A percentile compares a stretch with the other conserved stretches of the same genome.
phyloP scores from a whole-genome alignment of 2,888 invertebrate genomes.

The Noctua pronuba region DNA sequence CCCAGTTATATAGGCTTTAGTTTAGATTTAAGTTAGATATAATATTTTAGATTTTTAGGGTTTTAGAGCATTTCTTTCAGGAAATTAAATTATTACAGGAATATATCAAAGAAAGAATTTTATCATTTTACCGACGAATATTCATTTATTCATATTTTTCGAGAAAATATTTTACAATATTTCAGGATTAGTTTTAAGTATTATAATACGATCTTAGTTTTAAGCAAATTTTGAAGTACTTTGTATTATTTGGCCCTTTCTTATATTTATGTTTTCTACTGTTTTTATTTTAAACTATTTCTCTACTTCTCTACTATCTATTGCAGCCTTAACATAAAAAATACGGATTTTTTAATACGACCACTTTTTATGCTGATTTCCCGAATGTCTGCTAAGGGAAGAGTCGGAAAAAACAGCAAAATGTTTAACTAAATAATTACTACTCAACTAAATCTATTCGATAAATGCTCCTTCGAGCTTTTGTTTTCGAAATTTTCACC shows the following conservation, averaged over 20 bases:
- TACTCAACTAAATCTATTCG: not conserved
- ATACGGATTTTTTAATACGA: not conserved
- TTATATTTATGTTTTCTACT: constrained; percentile 23
- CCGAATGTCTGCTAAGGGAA: not conserved
- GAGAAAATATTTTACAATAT: not conserved
- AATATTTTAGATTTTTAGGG: not conserved
- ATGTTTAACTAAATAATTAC: not conserved
- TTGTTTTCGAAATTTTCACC: not conserved
- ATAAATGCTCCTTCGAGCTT: not conserved
- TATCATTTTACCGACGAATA: not conserved
- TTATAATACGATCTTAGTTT: constrained; percentile 35
- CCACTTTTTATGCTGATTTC: not conserved
- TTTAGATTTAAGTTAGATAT: constrained; percentile 23
- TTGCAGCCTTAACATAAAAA: not conserved
- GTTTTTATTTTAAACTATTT: constrained; percentile 25
- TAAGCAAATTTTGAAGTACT: constrained; percentile 34
- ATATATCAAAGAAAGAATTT: no score
- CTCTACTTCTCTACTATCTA: constrained; percentile 10
- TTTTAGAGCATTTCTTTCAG: not conserved
- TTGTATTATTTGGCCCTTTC: constrained; percentile 44
- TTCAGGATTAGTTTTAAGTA: constrained; percentile 12
- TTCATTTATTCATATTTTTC: not conserved
- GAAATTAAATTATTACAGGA: not conserved
- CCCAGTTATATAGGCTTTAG: constrained; percentile 72
- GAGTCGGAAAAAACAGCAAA: not conserved